Evolutionary conservation across 2,888 invertebrate genomes (phyloP).

Genomic region (Rotaria socialis): DNA sequence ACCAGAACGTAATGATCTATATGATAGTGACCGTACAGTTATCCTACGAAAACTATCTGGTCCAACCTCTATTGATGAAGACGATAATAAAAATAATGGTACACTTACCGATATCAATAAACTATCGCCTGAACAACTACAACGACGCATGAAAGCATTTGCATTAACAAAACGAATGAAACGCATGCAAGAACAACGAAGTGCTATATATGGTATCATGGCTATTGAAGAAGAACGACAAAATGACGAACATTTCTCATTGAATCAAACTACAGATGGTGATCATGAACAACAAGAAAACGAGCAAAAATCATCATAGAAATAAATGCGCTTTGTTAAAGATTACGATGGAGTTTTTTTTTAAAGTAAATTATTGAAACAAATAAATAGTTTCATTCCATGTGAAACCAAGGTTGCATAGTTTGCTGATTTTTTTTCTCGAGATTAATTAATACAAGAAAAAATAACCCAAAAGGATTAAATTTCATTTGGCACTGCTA

Average conservation of each 20-base stretch:
- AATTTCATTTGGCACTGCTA: no score
- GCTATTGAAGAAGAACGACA: conserved; percentile 3
- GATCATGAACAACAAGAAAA: not conserved
- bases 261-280: not conserved
- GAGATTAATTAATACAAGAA: no score
- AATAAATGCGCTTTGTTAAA: no score
- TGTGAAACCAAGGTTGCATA: no score
- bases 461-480: no score
- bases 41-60: not conserved
- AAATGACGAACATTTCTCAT: conserved; percentile 7
- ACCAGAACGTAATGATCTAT: not conserved
- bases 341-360: no score
- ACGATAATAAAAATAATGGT: not conserved
- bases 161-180: conserved; percentile 29
- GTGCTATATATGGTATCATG: conserved; percentile 29
- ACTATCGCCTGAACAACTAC: not conserved
- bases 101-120: not conserved
- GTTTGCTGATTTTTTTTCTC: no score
- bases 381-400: no score
- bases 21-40: conserved; percentile 31
- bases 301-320: not conserved
- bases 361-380: no score
- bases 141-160: conserved; percentile 34
- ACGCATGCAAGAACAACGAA: not conserved
- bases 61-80: not conserved